phyloP scores from a whole-genome alignment of 1,140 invertebrate genomes.

The Fragariocoptes setiger region DNA sequence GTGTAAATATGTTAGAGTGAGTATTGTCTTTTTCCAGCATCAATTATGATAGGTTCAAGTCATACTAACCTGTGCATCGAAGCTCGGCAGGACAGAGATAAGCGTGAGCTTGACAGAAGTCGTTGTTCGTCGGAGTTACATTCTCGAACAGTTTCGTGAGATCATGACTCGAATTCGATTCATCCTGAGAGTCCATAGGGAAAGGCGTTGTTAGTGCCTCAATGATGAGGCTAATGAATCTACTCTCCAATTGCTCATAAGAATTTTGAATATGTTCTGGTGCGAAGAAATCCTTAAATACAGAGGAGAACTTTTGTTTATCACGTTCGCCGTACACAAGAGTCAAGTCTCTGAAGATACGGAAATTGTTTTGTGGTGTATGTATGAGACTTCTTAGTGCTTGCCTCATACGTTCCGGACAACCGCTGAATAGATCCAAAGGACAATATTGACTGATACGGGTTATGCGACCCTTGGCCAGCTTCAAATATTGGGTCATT shows the following conservation, averaged over 20 bases:
- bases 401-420: conserved; percentile 6
- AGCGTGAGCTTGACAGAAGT: not conserved
- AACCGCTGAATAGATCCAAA: conserved; percentile 13
- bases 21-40: not conserved
- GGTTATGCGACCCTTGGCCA: conserved; percentile 7
- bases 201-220: no score
- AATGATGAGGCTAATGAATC: not conserved
- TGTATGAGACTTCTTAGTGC: conserved; percentile 9
- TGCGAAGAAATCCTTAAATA: not conserved
- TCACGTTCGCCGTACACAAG: conserved; percentile 10
- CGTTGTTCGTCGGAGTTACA: not conserved
- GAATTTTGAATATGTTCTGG: not conserved
- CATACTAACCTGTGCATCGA: no score
- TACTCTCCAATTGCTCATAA: not conserved
- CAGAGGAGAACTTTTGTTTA: not conserved
- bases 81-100: not conserved
- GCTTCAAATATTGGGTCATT: conserved; percentile 11
- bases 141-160: no score
- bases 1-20: not conserved
- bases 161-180: no score
- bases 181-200: no score
- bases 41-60: not conserved
- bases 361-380: conserved; percentile 13
- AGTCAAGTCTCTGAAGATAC: conserved; percentile 10
- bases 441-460: conserved; percentile 12